Conservation (phyloP, 2,888 invertebrate species). For the Protodeltote pygarga region DNA sequence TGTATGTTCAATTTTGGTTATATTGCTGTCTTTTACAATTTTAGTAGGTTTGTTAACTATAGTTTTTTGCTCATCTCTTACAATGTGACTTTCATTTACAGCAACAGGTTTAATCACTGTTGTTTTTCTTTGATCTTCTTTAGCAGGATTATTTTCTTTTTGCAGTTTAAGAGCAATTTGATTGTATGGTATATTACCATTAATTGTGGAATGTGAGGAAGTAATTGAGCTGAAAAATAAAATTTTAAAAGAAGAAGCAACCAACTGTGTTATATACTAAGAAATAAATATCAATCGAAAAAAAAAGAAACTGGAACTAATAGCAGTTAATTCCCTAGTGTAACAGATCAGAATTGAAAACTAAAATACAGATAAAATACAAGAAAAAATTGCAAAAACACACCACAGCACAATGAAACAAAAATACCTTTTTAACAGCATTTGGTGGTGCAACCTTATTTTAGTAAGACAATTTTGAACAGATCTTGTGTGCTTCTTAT, state of each 20-base stretch:
- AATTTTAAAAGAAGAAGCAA: constrained; percentile 40
- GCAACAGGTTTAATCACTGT: constrained; percentile 47
- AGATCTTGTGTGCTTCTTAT: constrained; percentile 75
- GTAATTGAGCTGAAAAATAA: constrained; percentile 69
- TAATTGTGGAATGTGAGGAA: constrained; percentile 70
- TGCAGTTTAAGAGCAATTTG: constrained; percentile 63
- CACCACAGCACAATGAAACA: constrained; percentile 9
- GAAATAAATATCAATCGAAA: constrained; percentile 12
- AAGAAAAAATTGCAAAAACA: constrained; percentile 4
- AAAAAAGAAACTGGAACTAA: neutral
- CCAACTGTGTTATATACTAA: constrained; percentile 17
- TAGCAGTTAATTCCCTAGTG: neutral
- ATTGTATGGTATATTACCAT: constrained; percentile 48
- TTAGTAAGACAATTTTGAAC: constrained; percentile 72
- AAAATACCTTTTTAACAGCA: constrained; percentile 76
- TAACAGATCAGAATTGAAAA: constrained; percentile 3
- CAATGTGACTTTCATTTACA: neutral
- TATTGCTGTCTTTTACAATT: constrained; percentile 49
- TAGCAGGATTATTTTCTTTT: constrained; percentile 76
- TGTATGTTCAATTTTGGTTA: constrained; percentile 64
- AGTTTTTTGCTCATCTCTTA: constrained; percentile 35
- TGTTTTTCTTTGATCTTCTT: constrained; percentile 52
- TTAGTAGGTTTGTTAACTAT: constrained; percentile 62
- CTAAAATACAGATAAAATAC: constrained; percentile 14
- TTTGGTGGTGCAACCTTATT: constrained; percentile 77